These are phyloP conservation scores for Octodonta nipae DNA, from an alignment of 2,888 invertebrate species.

Conservation along the genomic window DNA sequence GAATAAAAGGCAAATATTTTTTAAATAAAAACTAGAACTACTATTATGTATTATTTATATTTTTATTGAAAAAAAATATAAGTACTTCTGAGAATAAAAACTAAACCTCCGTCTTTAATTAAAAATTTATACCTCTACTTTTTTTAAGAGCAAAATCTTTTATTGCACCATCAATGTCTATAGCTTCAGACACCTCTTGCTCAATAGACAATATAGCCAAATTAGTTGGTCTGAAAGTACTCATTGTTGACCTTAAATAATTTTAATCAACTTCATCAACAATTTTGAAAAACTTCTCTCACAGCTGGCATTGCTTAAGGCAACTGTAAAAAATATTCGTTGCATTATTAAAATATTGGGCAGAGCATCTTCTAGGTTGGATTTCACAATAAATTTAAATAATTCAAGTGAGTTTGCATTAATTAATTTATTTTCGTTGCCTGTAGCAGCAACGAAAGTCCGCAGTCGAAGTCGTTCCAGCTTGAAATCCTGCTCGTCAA, in stretches of 20 bases:
- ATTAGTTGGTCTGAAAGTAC: conserved; percentile 1
- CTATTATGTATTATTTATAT: background rate
- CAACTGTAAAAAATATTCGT: conserved; percentile 1
- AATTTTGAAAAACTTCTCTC: background rate
- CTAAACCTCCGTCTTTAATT: conserved; percentile 1
- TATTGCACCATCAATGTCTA: background rate
- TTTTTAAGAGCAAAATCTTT: conserved; percentile 1
- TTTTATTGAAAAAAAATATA: conserved; percentile 1
- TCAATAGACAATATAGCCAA: background rate
- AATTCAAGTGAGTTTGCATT: background rate
- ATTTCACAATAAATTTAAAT: conserved; percentile 1
- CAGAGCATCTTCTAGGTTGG: background rate
- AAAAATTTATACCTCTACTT: background rate
- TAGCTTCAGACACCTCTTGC: background rate
- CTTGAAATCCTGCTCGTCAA: too few species aligned
- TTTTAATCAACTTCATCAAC: background rate
- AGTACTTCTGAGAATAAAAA: background rate
- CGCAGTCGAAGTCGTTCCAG: too few species aligned
- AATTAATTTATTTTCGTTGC: too few species aligned
- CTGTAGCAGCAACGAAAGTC: too few species aligned
- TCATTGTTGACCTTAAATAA: conserved; percentile 1
- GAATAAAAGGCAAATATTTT: too few species aligned
- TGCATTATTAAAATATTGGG: conserved; percentile 1
- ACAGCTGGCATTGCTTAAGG: conserved; percentile 1
- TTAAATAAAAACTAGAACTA: too few species aligned